A percentile compares a stretch with the other conserved stretches of the same genome.
phyloP scores from a whole-genome alignment of 2,797 vertebrate genomes.

The Gymnodraco acuticeps region DNA sequence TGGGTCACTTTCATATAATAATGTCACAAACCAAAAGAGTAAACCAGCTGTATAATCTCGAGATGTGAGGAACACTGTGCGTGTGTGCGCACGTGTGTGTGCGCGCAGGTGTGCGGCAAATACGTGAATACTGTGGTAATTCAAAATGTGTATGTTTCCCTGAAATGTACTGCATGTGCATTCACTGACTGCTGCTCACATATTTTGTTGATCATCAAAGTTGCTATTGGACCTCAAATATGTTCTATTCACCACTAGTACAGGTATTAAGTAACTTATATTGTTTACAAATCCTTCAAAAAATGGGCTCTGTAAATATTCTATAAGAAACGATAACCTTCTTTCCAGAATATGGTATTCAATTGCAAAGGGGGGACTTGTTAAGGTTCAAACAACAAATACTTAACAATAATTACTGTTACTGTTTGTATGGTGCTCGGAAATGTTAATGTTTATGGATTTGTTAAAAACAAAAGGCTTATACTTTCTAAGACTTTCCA shows the following conservation, averaged over 20 bases:
- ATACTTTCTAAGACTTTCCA: neutral
- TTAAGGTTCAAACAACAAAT: too few species aligned
- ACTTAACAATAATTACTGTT: too few species aligned
- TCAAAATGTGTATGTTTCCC: neutral
- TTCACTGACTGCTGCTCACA: neutral
- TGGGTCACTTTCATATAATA: constrained; percentile 45
- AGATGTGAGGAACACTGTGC: neutral
- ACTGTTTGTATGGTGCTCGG: too few species aligned
- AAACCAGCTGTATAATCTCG: constrained; percentile 35
- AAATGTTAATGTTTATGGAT: too few species aligned
- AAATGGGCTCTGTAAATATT: neutral
- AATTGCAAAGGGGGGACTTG: neutral
- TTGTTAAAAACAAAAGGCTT: too few species aligned
- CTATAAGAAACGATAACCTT: too few species aligned
- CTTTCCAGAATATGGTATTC: neutral
- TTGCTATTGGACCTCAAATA: too few species aligned
- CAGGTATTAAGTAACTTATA: neutral
- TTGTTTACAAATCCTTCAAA: neutral
- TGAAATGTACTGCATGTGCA: neutral
- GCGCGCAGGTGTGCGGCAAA: neutral
- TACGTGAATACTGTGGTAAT: neutral
- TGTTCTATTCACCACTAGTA: too few species aligned
- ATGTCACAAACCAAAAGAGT: constrained; percentile 39
- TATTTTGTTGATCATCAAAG: neutral
- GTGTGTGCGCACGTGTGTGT: neutral